phyloP scores from a whole-genome alignment of 2,113 vertebrate genomes.

The Macquaria ambigua region DNA sequence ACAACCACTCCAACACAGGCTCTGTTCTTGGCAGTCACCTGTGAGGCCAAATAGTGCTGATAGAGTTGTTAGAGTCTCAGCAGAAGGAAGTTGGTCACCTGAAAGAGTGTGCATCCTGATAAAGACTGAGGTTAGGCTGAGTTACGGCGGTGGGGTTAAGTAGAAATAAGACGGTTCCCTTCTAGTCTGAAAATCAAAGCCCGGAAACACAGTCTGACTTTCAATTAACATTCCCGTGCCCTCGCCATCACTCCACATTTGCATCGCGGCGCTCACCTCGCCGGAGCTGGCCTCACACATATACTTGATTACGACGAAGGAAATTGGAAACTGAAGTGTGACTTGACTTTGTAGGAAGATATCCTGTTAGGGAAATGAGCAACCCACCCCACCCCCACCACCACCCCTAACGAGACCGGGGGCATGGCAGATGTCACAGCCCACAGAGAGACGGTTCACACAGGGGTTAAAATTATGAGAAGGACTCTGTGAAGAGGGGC shows the following conservation, averaged over 20 bases:
- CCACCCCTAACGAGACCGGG: not conserved
- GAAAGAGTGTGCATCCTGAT: slow-evolving; percentile 14
- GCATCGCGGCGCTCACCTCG: slow-evolving; percentile 40
- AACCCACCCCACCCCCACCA: not conserved
- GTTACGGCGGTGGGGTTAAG: not conserved
- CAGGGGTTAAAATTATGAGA: slow-evolving; percentile 22
- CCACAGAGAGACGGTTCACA: slow-evolving; percentile 13
- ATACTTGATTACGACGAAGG: slow-evolving; percentile 38
- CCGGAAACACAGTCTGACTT: slow-evolving; percentile 56
- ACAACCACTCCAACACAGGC: not conserved
- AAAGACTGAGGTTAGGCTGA: slow-evolving; percentile 12
- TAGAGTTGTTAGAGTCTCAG: not conserved
- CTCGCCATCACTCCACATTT: slow-evolving; percentile 52
- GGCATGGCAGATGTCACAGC: slow-evolving; percentile 65
- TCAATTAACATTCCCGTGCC: slow-evolving; percentile 59
- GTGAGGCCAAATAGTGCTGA: not conserved
- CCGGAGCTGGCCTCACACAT: not conserved
- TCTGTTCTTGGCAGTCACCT: not conserved
- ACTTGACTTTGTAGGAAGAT: slow-evolving; percentile 62
- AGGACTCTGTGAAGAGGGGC: slow-evolving; percentile 28
- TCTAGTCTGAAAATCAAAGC: slow-evolving; percentile 30
- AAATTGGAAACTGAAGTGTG: slow-evolving; percentile 55
- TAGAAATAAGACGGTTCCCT: slow-evolving; percentile 15
- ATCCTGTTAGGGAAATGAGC: slow-evolving; percentile 52
- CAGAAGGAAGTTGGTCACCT: not conserved